Evolutionary conservation across 2,113 vertebrate species (phyloP).

Genomic region (Phrynocephalus versicolor): DNA sequence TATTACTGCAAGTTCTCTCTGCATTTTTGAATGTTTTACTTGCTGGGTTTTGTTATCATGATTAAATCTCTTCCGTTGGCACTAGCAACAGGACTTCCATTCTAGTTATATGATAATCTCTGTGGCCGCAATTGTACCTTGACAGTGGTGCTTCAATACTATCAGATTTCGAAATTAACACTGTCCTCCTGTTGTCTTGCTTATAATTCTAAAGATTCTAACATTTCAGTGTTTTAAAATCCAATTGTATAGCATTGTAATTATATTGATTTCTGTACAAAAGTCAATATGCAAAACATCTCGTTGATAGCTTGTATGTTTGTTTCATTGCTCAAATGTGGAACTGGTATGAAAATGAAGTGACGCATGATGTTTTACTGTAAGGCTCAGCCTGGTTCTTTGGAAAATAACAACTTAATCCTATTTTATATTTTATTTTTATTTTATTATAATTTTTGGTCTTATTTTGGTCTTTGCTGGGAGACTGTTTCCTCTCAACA

Average conservation of each 20-base stretch:
- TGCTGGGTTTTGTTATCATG: neutral
- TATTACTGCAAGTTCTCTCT: neutral
- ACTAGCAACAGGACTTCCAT: neutral
- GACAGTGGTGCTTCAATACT: neutral
- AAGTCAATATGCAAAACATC: neutral
- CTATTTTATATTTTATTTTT: no score
- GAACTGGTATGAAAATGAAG: neutral
- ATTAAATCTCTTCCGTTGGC: slow-evolving; percentile 21
- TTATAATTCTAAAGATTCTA: slow-evolving; percentile 9
- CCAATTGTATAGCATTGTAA: neutral
- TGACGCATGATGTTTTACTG: neutral
- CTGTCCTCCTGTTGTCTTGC: neutral
- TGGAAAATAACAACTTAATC: neutral
- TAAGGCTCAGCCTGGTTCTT: neutral
- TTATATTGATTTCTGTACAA: neutral
- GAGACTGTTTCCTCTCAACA: neutral
- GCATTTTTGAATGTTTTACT: slow-evolving; percentile 16
- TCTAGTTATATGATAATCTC: rapidly evolving
- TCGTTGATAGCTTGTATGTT: neutral
- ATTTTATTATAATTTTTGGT: no score
- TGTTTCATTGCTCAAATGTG: neutral
- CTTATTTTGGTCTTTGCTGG: neutral
- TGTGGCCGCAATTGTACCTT: neutral
- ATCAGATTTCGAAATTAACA: slow-evolving; percentile 6
- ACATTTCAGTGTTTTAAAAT: neutral